These are phyloP conservation scores for Eulemur rufifrons DNA, from an alignment of 2,113 vertebrate species.

Conservation along the genomic window DNA sequence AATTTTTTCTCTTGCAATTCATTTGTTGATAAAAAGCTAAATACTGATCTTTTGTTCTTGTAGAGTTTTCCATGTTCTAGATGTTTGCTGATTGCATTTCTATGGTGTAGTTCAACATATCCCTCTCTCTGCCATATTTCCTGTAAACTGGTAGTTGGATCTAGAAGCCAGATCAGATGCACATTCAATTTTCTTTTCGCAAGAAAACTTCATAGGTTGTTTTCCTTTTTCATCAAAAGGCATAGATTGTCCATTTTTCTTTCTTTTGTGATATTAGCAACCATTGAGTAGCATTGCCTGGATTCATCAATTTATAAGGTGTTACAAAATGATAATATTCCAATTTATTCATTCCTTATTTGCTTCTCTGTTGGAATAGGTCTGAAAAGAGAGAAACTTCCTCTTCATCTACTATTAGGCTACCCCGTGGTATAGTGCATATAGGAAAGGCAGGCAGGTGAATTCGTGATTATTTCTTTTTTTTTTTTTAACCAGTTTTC, in stretches of 20 bases:
- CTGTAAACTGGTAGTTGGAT: too few species aligned
- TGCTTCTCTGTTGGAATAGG: neutral
- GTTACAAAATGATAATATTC: neutral
- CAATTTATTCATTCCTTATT: neutral
- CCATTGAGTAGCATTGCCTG: neutral
- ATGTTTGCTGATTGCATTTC: too few species aligned
- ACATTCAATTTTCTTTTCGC: too few species aligned
- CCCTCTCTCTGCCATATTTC: too few species aligned
- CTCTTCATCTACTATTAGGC: neutral
- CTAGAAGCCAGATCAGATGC: too few species aligned
- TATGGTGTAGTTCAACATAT: too few species aligned
- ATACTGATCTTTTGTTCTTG: too few species aligned
- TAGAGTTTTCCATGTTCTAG: too few species aligned
- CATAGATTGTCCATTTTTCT: neutral
- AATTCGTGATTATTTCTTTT: neutral
- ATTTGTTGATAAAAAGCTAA: too few species aligned
- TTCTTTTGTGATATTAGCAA: neutral
- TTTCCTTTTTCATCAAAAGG: neutral
- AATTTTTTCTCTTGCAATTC: too few species aligned
- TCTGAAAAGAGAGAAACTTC: neutral
- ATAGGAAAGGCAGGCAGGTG: neutral
- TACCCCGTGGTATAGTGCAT: neutral
- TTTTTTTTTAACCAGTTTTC: neutral
- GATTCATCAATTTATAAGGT: neutral
- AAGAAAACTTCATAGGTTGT: too few species aligned